A percentile compares a stretch with the other conserved stretches of the same genome.
These are phyloP conservation scores for Eledone cirrhosa DNA, from an alignment of 2,888 invertebrate species.

Conservation along the genomic window DNA sequence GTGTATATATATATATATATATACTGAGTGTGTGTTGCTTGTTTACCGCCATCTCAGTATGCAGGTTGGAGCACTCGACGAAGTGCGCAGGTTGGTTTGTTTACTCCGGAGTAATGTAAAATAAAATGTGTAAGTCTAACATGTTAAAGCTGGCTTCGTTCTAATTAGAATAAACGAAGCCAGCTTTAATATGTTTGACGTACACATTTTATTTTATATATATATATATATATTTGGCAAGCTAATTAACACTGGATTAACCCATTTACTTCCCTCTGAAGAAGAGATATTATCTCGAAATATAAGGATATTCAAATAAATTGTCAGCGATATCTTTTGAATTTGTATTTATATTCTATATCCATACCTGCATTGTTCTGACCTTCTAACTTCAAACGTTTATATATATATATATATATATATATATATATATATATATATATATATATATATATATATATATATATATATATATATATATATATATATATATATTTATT, in stretches of 20 bases:
- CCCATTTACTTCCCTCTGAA: neutral
- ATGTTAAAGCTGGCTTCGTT: neutral
- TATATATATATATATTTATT: neutral
- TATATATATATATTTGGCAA: neutral
- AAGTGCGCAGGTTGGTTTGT: too few relatives aligned
- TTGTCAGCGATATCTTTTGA: too few relatives aligned
- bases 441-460: constrained; percentile 6
- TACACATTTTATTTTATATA: neutral
- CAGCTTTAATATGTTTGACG: neutral
- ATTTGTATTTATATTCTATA: too few relatives aligned
- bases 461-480: constrained; percentile 6
- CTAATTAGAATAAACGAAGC: neutral
- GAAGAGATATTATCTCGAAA: too few relatives aligned
- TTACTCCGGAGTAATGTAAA: too few relatives aligned
- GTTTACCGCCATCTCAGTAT: too few relatives aligned
- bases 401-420: neutral
- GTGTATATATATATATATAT: too few relatives aligned
- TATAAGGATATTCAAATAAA: too few relatives aligned
- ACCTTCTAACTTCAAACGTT: neutral
- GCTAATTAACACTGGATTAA: neutral
- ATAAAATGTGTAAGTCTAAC: too few relatives aligned
- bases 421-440: neutral
- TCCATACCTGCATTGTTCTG: too few relatives aligned
- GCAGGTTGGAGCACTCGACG: too few relatives aligned
- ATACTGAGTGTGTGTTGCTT: too few relatives aligned